Evolutionary conservation across 1,140 invertebrate species (phyloP), one percentile per base, ranked within the genome.

Genomic region (Zophobas morio): DNA sequence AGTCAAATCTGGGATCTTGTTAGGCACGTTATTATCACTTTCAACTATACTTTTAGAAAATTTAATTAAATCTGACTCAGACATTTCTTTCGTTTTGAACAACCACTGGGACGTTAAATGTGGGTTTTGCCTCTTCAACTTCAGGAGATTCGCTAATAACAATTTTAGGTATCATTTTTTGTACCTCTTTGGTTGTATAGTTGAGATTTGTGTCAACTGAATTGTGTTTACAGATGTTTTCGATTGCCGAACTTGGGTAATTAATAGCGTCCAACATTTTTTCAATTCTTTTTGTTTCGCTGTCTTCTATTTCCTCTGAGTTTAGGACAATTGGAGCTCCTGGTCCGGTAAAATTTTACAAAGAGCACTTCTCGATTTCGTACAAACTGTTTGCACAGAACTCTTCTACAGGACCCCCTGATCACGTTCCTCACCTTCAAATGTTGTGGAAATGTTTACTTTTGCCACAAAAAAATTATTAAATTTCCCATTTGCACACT

Each of bases 311-410:
- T 80, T 75, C 83, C 70, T 84, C 77, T 40, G 87, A 86, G 36
- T 88, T 86, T 40, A 88, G 84, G 49, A 88, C 85, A 56, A 92
- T 84, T 71, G 81, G 77, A 34, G 90, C 89, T 63, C 88, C 90
- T 77, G 91, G 91, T 33, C 92, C 92, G n/a, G n/a, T n/a, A n/a
- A n/a, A n/a, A n/a, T n/a, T n/a, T n/a, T n/a, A n/a, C n/a, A n/a
- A n/a, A n/a, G n/a, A n/a, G n/a, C n/a, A n/a, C n/a, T n/a, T n/a
- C n/a, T n/a, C n/a, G n/a, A n/a, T n/a, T n/a, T n/a, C n/a, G n/a
- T n/a, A n/a, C n/a, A n/a, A n/a, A n/a, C n/a, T n/a, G n/a, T n/a
- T n/a, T n/a, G n/a, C n/a, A n/a, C n/a, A n/a, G n/a, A n/a, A n/a
- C n/a, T n/a, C n/a, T n/a, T n/a, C n/a, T n/a, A n/a, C n/a, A n/a